Evolutionary conservation across 2,797 vertebrate species (phyloP).

Genomic region (Lacerta agilis): DNA sequence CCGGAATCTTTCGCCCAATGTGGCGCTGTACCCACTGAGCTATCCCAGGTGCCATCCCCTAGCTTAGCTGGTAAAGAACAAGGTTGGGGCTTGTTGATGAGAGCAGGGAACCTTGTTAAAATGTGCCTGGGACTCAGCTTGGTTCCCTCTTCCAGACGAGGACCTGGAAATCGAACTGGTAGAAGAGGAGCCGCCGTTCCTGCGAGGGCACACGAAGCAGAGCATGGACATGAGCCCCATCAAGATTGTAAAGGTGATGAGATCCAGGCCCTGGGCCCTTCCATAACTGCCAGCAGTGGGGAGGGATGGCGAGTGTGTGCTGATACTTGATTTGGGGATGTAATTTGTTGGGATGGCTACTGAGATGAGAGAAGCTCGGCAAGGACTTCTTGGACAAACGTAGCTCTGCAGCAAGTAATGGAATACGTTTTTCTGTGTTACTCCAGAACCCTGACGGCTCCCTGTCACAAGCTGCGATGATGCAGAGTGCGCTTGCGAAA

Average conservation of each 20-base stretch:
- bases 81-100: neutral
- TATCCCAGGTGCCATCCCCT: neutral
- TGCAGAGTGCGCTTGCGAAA: slow-evolving; percentile 98
- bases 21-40: no score
- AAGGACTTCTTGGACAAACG: neutral
- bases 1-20: no score
- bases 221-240: slow-evolving; percentile 99
- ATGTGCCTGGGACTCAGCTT: slow-evolving; percentile 5
- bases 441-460: slow-evolving; percentile 96
- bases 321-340: neutral
- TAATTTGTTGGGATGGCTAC: neutral
- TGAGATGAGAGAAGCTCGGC: no score
- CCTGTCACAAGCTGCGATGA: slow-evolving; percentile 98
- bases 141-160: slow-evolving; percentile 83
- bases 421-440: neutral
- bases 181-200: slow-evolving; percentile 96
- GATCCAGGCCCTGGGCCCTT: neutral
- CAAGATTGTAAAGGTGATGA: slow-evolving; percentile 94
- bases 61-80: neutral
- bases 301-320: neutral
- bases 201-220: slow-evolving; percentile 96
- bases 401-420: neutral
- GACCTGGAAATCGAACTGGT: slow-evolving; percentile 98
- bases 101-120: neutral
- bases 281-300: neutral